Base-by-base conservation (phyloP, 2,113 vertebrate species). In the Microtus pennsylvanicus region DNA sequence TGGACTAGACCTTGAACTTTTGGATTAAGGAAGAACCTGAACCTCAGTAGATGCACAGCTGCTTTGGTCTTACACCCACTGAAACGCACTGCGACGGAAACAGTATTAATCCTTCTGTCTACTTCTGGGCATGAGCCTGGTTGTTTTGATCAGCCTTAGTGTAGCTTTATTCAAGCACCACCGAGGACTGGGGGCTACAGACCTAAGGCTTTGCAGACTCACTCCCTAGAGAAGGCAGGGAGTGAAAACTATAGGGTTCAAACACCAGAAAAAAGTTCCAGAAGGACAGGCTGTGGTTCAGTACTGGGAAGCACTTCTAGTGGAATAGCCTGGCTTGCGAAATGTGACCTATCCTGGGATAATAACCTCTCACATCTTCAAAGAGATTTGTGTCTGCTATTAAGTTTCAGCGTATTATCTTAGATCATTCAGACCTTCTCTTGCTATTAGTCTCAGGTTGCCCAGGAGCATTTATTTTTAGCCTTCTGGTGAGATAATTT, bases 401-500 rank as follows among this genome's bases (percentile, higher is more conserved):
- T 4, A 67, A 77, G 50, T 92, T 94, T 94, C 75, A 65, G 47
- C 55, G 38, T n/a, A 77, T 91, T 80, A 81, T 89, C 24, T 86
- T 90, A 72, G 63, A 76, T 81, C 58, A 63, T 7, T 91, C 14
- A 8, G 69, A 14, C 30, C 58, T 89, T 76, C 78, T 87, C 26
- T 91, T 86, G 13, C 47, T 42, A 58, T 75, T 65, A n/a, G 50
- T 86, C 83, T 94, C 80, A 33, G 93, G 24, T 38, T 76, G 24
- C 87, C 65, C 21, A 3, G 6, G 87, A 65, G 61, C 76, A 55
- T 92, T 90, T 92, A 87, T 90, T 86, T 61, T 87, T 93, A 88
- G 92, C 52, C 35, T 38, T 83, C 55, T 87, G 58, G 58, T 78
- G 70, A 80, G 65, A 94, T 97, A 67, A 91, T 75, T 93, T 65